Percentiles rank a stretch among this genome's conserved stretches.
Conservation (phyloP, 2,113 vertebrate genomes). For the Herpailurus yagouaroundi region DNA sequence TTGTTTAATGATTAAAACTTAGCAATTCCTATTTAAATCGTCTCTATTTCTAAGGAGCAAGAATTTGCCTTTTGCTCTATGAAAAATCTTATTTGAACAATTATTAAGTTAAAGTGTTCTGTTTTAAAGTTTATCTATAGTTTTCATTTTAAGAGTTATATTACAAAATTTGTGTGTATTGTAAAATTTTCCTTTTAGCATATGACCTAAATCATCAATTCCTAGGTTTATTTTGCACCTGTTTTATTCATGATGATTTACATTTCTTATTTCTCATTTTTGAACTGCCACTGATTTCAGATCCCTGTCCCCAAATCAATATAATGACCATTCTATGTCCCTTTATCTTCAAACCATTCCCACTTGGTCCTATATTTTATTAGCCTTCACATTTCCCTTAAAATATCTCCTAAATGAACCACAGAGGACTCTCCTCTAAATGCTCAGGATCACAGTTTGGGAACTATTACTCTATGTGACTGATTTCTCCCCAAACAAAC, state of each 20-base stretch:
- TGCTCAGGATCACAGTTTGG: conserved; percentile 58
- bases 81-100: conserved; percentile 9
- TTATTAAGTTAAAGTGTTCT: background rate
- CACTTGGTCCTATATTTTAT: conserved; percentile 63
- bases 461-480: conserved; percentile 72
- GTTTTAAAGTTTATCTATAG: background rate
- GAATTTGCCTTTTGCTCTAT: background rate
- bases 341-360: conserved; percentile 71
- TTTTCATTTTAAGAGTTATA: conserved; percentile 37
- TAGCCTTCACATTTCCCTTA: conserved; percentile 60
- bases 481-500: conserved; percentile 79
- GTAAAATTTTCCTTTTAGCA: background rate
- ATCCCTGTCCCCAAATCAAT: conserved; percentile 35
- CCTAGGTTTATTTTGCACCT: background rate
- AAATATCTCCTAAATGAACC: conserved; percentile 71
- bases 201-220: background rate
- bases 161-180: background rate
- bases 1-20: conserved; percentile 44
- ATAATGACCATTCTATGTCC: conserved; percentile 60
- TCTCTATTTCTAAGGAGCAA: background rate
- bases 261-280: background rate
- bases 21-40: background rate
- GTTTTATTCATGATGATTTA: background rate
- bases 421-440: conserved; percentile 64
- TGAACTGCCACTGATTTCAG: conserved; percentile 50